phyloP scores from a whole-genome alignment of 2,113 vertebrate species.

The Microcebus ravelobensis region DNA sequence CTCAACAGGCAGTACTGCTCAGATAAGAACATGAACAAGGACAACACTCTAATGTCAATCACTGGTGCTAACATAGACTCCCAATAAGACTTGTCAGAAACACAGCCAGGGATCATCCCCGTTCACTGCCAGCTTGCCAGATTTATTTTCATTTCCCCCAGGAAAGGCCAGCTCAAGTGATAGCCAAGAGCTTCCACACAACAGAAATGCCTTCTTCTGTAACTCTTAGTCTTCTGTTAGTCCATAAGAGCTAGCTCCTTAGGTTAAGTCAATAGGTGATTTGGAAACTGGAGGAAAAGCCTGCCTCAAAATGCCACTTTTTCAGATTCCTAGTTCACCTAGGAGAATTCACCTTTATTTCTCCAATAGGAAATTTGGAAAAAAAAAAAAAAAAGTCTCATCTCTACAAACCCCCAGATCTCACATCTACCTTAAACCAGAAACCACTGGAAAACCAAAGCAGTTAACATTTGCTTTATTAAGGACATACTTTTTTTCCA shows the following conservation, averaged over 20 bases:
- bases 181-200: slow-evolving; percentile 12
- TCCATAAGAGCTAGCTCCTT: not conserved
- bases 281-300: slow-evolving; percentile 33
- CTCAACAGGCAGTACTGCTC: not conserved
- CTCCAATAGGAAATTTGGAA: not conserved
- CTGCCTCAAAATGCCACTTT: not conserved
- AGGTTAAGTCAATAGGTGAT: not conserved
- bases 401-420: slow-evolving; percentile 35
- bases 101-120: not conserved
- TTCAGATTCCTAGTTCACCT: slow-evolving; percentile 31
- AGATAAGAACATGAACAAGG: slow-evolving; percentile 11
- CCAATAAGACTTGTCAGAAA: not conserved
- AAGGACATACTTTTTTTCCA: not conserved
- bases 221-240: not conserved
- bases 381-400: slow-evolving; percentile 27
- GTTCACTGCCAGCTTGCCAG: not conserved
- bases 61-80: not conserved
- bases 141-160: slow-evolving; percentile 30
- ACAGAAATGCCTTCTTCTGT: slow-evolving; percentile 35
- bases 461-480: slow-evolving; percentile 40
- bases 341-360: slow-evolving; percentile 24
- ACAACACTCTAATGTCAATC: not conserved
- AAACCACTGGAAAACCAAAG: slow-evolving; percentile 55
- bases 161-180: slow-evolving; percentile 8
- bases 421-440: slow-evolving; percentile 34